These are phyloP conservation scores for Styela clava DNA, from an alignment of 23 tunicate species.

Conservation along the genomic window DNA sequence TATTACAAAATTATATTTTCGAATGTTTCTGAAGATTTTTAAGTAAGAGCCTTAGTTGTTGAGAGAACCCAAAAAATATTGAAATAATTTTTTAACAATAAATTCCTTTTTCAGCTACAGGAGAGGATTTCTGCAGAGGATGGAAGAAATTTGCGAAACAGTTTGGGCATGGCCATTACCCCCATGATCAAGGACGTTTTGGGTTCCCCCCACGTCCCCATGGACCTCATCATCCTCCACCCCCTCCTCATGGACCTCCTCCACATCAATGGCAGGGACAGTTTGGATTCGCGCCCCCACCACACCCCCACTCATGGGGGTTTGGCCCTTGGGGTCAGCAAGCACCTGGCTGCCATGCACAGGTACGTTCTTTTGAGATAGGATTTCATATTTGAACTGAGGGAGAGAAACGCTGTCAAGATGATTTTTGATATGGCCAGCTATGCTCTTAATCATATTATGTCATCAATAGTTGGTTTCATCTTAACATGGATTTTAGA, in stretches of 20 bases:
- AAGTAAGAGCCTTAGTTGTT: too few species aligned
- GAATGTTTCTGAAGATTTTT: too few species aligned
- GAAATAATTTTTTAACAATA: too few species aligned
- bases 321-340: slow-evolving; percentile 19
- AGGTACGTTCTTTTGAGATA: too few species aligned
- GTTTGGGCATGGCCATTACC: slow-evolving; percentile 20
- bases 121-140: slow-evolving; percentile 1
- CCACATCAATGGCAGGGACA: not conserved
- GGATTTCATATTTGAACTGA: too few species aligned
- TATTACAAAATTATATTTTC: too few species aligned
- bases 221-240: slow-evolving; percentile 18
- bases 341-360: not conserved
- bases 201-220: not conserved
- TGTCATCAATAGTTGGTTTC: too few species aligned
- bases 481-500: too few species aligned
- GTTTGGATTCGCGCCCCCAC: not conserved
- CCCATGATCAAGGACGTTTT: slow-evolving; percentile 5
- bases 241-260: slow-evolving; percentile 16
- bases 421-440: too few species aligned
- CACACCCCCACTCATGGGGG: slow-evolving; percentile 20
- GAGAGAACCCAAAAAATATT: too few species aligned
- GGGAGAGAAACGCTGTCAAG: too few species aligned
- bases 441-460: too few species aligned
- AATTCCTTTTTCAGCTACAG: slow-evolving; percentile 14
- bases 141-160: slow-evolving; percentile 17